A percentile compares a stretch with the other conserved stretches of the same genome.
phyloP scores from a whole-genome alignment of 64 coral and sea anemone genomes.

The Catalaphyllia jardinei region DNA sequence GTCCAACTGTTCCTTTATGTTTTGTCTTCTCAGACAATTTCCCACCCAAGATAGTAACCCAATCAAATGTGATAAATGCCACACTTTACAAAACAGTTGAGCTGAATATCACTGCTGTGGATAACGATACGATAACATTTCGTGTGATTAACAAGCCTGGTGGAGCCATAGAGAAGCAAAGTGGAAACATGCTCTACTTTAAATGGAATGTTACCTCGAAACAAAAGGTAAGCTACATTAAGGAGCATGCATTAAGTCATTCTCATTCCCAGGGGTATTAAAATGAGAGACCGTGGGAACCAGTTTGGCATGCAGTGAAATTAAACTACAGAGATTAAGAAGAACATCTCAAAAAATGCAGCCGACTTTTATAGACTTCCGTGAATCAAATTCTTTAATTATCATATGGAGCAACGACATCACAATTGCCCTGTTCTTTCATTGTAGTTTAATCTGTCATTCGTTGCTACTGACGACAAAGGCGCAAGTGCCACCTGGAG shows the following conservation, averaged over 20 bases:
- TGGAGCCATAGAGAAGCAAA: background rate
- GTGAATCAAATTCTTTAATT: no score
- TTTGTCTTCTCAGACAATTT: background rate
- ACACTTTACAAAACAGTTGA: conserved; percentile 6
- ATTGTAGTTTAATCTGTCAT: conserved; percentile 6
- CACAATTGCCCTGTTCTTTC: background rate
- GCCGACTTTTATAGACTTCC: no score
- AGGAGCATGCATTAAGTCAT: no score
- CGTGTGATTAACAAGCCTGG: conserved; percentile 16
- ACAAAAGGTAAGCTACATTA: background rate
- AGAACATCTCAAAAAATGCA: no score
- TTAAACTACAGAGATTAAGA: no score
- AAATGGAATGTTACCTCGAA: background rate
- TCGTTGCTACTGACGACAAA: conserved; percentile 23
- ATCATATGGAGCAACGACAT: no score
- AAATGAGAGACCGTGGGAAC: no score
- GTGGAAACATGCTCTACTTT: background rate
- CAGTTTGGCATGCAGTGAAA: no score
- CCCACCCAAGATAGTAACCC: conserved; percentile 32
- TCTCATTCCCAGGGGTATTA: no score
- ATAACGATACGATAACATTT: background rate
- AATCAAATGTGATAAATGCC: background rate
- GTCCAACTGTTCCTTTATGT: no score
- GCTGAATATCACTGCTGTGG: conserved; percentile 8
- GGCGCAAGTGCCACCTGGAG: conserved; percentile 10